Percentiles rank a stretch among this genome's conserved stretches.
Evolutionary conservation across 2,888 invertebrate species (phyloP).

Genomic region (Drosophila prolongata): DNA sequence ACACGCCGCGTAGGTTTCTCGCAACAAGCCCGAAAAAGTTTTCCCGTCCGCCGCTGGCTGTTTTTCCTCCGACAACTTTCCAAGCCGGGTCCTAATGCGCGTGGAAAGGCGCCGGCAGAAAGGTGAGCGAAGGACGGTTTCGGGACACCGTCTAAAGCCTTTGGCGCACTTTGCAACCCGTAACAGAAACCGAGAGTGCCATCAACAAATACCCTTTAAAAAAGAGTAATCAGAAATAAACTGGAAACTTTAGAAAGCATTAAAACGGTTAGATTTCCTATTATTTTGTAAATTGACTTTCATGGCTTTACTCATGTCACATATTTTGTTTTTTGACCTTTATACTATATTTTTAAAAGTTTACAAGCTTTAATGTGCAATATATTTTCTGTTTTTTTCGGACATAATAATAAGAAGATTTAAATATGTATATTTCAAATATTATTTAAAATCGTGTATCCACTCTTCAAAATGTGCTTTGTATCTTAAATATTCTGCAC

Average conservation of each 20-base stretch:
- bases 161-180: constrained; percentile 47
- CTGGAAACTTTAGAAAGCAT: background rate
- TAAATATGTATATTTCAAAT: no score
- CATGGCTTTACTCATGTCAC: no score
- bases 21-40: constrained; percentile 65
- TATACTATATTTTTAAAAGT: no score
- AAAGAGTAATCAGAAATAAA: background rate
- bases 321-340: no score
- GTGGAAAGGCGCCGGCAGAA: constrained; percentile 45
- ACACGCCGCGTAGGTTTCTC: constrained; percentile 68
- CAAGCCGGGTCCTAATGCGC: constrained; percentile 36
- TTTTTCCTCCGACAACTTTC: constrained; percentile 35
- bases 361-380: no score
- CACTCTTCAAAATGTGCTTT: no score
- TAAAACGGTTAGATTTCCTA: background rate
- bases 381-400: no score
- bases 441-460: no score
- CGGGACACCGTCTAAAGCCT: constrained; percentile 40
- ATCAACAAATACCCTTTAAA: constrained; percentile 33
- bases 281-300: background rate
- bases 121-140: constrained; percentile 43
- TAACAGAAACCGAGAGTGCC: constrained; percentile 22
- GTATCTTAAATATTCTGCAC: no score
- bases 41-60: constrained; percentile 48
- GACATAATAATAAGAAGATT: no score